Base-by-base conservation (phyloP, 2,113 vertebrate genomes). In the Eupsittula cactorum region DNA sequence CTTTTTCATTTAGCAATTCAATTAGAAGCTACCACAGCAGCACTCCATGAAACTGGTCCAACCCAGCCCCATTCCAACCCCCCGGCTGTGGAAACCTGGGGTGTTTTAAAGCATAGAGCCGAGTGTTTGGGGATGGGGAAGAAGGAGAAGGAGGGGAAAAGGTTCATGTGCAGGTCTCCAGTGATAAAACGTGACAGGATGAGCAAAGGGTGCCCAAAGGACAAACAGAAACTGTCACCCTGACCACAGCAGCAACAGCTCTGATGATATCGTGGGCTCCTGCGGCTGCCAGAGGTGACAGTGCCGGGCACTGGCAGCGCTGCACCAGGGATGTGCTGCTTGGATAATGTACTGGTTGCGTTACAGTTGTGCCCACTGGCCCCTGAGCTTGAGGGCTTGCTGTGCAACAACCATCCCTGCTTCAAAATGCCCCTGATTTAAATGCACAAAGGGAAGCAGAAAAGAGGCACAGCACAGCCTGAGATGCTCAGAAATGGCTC, bases 281-380 rank as follows among this genome's bases (percentile, higher is more conserved):
- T 13, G n/a, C 41, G 16, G 7, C 88, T 28, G 75, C 65, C 71
- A 49, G 76, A 83, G 67, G 57, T n/a, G 52, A 17, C 75, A 21
- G 55, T 24, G 17, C 39, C 8, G 3, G 46, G 29, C 50, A 62
- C 74, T 17, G 64, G 11, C 65, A 74, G 65, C 64, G 39, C 74
- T 14, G 27, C 2, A 2, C 7, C 14, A 10, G n/a, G 31, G 37
- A 67, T 64, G 3, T 7, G 9, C 69, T 3, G 1, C 46, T 23
- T 42, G 7, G 6, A 44, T 62, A 9, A 4, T 28, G 29, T 1
- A 2, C 28, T n/a, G 8, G 27, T 85, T 87, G 31, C 70, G 35
- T 3, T 15, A 29, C 1, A 23, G 65, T 16, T 23, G 10, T 2
- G 29, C 46, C 79, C 39, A 41, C 41, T 13, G 73, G 13, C 13